phyloP scores from a whole-genome alignment of 2,113 vertebrate genomes.

The Buteo buteo region DNA sequence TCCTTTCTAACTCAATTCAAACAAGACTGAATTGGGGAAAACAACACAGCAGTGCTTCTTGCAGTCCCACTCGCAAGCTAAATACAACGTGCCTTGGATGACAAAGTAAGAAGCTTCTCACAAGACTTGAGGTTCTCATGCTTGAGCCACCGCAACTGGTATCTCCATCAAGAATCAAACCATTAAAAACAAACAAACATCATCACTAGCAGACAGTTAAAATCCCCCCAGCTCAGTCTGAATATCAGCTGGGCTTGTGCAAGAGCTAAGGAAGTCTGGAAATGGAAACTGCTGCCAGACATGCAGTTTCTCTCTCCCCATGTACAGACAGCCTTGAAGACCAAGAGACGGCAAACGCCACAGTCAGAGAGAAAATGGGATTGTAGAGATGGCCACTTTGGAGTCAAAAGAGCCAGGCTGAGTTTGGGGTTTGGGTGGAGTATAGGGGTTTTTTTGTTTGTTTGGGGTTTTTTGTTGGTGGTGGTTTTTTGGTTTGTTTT shows the following conservation, averaged over 20 bases:
- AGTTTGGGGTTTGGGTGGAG: neutral
- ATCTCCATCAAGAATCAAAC: neutral
- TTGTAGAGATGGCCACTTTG: neutral
- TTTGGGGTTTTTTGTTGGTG: neutral
- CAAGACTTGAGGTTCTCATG: neutral
- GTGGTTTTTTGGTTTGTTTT: neutral
- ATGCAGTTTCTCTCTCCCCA: neutral
- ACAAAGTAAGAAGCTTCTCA: neutral
- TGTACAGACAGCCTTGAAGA: neutral
- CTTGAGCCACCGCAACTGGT: neutral
- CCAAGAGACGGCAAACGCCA: neutral
- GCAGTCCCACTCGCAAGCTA: neutral
- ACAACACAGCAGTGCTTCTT: neutral
- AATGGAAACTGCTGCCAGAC: neutral
- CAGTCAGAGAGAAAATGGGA: neutral
- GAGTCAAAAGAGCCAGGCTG: neutral
- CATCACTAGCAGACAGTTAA: neutral
- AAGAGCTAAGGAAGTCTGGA: neutral
- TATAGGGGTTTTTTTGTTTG: neutral
- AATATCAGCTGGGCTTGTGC: neutral
- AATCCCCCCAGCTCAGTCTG: neutral
- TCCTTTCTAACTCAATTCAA: neutral
- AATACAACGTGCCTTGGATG: neutral
- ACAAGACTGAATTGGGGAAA: neutral
- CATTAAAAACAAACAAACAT: neutral